These are phyloP conservation scores for Eremophila alpestris DNA, from an alignment of 2,797 vertebrate genomes.

Conservation along the genomic window DNA sequence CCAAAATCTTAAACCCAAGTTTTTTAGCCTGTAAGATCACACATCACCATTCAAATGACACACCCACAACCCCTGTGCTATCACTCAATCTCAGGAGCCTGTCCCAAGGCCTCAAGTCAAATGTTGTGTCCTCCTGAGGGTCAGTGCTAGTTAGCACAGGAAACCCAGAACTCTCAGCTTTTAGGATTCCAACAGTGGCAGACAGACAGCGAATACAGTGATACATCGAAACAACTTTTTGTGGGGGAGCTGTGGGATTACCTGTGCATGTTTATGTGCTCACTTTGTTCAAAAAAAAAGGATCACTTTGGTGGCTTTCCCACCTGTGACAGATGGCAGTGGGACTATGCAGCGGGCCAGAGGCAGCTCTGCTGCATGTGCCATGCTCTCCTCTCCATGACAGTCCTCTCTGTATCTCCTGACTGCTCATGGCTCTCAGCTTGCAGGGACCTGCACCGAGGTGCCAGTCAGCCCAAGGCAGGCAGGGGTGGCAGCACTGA, in stretches of 20 bases:
- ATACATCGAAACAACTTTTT: neutral
- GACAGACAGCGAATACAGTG: neutral
- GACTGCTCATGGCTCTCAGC: neutral
- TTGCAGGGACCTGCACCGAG: neutral
- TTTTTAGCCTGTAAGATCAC: too few species aligned
- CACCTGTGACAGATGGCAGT: neutral
- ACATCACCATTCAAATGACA: too few species aligned
- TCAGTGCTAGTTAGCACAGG: too few species aligned
- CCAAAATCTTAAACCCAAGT: too few species aligned
- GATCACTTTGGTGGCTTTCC: neutral
- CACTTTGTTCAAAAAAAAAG: neutral
- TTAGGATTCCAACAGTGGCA: neutral
- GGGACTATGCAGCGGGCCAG: neutral
- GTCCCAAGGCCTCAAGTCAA: too few species aligned
- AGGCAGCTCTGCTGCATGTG: neutral
- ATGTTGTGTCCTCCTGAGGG: too few species aligned
- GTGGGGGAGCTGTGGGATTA: neutral
- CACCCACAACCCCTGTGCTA: too few species aligned
- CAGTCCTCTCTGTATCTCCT: neutral
- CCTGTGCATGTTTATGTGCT: neutral
- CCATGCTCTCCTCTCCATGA: accelerated
- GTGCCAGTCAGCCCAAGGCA: neutral
- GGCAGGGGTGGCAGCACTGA: neutral
- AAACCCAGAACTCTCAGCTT: too few species aligned
- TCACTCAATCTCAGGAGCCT: too few species aligned